Evolutionary conservation across 2,113 vertebrate genomes (phyloP).

Genomic region (Heterotilapia buettikoferi): DNA sequence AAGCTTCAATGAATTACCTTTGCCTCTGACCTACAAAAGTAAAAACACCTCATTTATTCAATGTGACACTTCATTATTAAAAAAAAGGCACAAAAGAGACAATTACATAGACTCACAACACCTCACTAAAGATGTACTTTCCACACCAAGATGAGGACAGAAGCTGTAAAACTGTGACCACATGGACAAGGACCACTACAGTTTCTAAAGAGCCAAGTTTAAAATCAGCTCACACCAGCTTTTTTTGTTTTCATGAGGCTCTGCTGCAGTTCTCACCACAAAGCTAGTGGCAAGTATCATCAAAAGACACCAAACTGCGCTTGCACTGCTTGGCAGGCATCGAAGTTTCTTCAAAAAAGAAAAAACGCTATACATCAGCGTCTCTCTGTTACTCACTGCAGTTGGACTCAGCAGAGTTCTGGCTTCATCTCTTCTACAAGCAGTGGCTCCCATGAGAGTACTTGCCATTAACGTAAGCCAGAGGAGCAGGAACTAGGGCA

Average conservation of each 20-base stretch:
- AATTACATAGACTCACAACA: not conserved
- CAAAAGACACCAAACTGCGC: not conserved
- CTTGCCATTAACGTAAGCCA: not conserved
- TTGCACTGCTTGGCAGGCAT: not conserved
- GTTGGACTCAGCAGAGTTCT: not conserved
- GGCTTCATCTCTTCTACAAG: not conserved
- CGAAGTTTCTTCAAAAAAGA: not conserved
- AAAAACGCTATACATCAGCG: not conserved
- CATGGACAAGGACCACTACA: not conserved
- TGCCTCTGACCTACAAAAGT: constrained; percentile 38
- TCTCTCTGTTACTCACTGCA: not conserved
- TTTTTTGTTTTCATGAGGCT: constrained; percentile 13
- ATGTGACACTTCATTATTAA: constrained; percentile 44
- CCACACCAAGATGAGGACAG: not conserved
- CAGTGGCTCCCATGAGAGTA: constrained; percentile 1
- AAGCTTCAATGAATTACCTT: constrained; percentile 50
- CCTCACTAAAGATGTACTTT: not conserved
- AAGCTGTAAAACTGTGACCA: not conserved
- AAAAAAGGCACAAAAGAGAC: constrained; percentile 36
- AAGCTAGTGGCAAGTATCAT: not conserved
- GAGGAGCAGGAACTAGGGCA: not conserved
- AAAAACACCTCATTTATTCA: constrained; percentile 46
- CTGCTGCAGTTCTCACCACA: not conserved
- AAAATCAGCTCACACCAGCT: constrained; percentile 52
- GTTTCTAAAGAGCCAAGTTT: constrained; percentile 4